Conservation (phyloP, 2,113 vertebrate species). For the Acrocephalus kingi region DNA sequence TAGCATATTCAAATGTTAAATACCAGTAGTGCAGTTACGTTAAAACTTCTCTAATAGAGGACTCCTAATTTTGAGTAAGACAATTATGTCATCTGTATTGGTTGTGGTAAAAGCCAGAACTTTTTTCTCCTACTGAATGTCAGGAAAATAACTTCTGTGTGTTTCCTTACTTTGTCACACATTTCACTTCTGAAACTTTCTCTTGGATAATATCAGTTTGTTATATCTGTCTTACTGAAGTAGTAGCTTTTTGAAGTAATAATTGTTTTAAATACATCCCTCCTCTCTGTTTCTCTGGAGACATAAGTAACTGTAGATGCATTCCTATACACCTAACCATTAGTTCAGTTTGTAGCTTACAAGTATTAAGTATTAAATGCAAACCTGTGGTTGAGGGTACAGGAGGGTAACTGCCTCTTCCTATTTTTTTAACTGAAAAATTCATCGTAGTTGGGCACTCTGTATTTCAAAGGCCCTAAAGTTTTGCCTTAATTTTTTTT, state of each 20-base stretch:
- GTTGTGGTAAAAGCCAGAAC: neutral
- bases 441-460: neutral
- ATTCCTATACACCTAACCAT: neutral
- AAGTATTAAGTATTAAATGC: neutral
- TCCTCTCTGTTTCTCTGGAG: neutral
- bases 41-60: neutral
- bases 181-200: neutral
- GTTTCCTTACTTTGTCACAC: neutral
- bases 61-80: neutral
- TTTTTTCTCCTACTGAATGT: neutral
- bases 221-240: neutral
- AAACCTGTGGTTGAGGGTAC: neutral
- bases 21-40: rapidly evolving
- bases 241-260: neutral
- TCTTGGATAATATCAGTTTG: neutral
- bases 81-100: neutral
- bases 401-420: neutral
- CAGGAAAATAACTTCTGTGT: neutral
- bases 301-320: neutral
- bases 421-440: neutral
- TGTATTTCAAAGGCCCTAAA: neutral
- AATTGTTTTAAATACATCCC: neutral
- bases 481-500: neutral
- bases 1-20: neutral
- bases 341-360: neutral